These are phyloP conservation scores for Actinernus sp. DNA, from an alignment of 92 coral and sea anemone genomes.

Conservation along the genomic window DNA sequence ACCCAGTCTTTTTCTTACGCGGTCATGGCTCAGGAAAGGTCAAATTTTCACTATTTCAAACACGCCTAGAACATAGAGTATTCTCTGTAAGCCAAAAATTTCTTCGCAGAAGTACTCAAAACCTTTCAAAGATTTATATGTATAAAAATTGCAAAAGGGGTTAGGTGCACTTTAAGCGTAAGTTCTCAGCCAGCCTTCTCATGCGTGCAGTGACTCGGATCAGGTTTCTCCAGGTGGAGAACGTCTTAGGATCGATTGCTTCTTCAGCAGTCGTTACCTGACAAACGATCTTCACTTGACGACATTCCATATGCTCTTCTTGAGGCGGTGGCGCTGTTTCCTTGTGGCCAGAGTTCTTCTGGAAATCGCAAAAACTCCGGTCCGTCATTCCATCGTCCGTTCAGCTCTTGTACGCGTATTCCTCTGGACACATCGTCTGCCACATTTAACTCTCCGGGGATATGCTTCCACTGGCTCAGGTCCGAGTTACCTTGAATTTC, in stretches of 20 bases:
- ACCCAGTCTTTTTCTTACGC: too few species aligned
- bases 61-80: too few species aligned
- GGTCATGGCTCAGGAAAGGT: too few species aligned
- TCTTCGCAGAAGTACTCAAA: too few species aligned
- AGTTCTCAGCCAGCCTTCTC: constrained; percentile 15
- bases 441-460: constrained; percentile 46
- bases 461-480: constrained; percentile 38
- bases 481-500: constrained; percentile 53
- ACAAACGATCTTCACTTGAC: constrained; percentile 32
- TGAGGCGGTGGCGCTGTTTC: neutral
- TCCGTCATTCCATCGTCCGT: constrained; percentile 35
- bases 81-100: too few species aligned
- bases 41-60: too few species aligned
- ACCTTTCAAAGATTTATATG: too few species aligned
- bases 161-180: neutral
- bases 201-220: constrained; percentile 47
- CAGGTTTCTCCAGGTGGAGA: constrained; percentile 65
- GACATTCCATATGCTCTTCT: constrained; percentile 37
- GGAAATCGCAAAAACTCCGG: constrained; percentile 44
- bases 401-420: constrained; percentile 25
- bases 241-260: constrained; percentile 15
- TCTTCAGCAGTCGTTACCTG: constrained; percentile 1
- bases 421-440: constrained; percentile 57
- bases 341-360: constrained; percentile 40
- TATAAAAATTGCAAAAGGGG: too few species aligned